These are phyloP conservation scores for Phocoena phocoena DNA, from an alignment of 2,113 vertebrate species.

Conservation along the genomic window DNA sequence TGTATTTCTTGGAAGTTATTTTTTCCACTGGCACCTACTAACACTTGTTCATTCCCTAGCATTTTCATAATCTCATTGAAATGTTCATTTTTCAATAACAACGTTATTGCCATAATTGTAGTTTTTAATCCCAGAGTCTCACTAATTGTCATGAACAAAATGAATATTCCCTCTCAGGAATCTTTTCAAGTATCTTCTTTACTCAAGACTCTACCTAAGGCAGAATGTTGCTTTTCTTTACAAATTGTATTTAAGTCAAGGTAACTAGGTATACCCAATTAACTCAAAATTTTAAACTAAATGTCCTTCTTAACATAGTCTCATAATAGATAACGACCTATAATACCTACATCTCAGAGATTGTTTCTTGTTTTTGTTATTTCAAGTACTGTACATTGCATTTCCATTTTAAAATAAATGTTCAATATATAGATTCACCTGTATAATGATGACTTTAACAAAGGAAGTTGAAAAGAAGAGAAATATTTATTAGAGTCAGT, in stretches of 20 bases:
- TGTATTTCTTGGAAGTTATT: neutral
- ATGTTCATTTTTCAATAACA: slow-evolving; percentile 52
- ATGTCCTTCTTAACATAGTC: neutral
- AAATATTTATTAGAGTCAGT: neutral
- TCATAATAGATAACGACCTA: neutral
- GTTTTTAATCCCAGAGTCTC: slow-evolving; percentile 64
- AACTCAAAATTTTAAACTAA: neutral
- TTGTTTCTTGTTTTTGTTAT: neutral
- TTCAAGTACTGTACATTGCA: neutral
- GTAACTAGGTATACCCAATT: neutral
- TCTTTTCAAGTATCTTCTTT: slow-evolving; percentile 50
- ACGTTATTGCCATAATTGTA: slow-evolving; percentile 55
- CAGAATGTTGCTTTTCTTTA: slow-evolving; percentile 6
- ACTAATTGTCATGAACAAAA: slow-evolving; percentile 71
- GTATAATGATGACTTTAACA: neutral
- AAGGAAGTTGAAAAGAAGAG: neutral
- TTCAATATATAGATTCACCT: neutral
- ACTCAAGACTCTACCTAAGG: slow-evolving; percentile 36
- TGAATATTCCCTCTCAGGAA: slow-evolving; percentile 42
- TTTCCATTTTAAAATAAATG: neutral
- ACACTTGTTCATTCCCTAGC: slow-evolving; percentile 27
- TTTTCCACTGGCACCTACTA: neutral
- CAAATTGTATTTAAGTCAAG: slow-evolving; percentile 16
- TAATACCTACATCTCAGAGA: neutral
- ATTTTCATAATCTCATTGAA: slow-evolving; percentile 59